These are phyloP conservation scores for Rhea americana DNA, from an alignment of 2,113 vertebrate species.

Conservation along the genomic window DNA sequence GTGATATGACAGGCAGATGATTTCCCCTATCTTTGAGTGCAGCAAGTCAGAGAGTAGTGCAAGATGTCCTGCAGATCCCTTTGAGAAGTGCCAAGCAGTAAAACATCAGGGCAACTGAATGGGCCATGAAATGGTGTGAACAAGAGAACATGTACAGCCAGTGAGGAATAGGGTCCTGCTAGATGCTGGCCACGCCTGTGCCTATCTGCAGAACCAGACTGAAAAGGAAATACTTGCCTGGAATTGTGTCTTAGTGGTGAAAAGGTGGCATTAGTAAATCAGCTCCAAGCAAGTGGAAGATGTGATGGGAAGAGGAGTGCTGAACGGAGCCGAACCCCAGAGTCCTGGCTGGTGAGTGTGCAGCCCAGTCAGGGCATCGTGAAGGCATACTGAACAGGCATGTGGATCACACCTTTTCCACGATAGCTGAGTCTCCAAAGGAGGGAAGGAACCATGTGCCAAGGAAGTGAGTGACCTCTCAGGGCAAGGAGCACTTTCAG, in stretches of 20 bases:
- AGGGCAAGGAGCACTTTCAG: neutral
- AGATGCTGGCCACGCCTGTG: neutral
- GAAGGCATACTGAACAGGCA: neutral
- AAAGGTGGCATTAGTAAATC: neutral
- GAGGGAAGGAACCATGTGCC: neutral
- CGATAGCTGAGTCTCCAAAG: neutral
- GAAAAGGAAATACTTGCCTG: neutral
- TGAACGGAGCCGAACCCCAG: neutral
- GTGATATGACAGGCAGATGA: neutral
- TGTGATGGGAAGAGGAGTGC: neutral
- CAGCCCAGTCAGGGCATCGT: fast-evolving
- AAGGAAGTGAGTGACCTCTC: neutral
- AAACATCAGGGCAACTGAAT: neutral
- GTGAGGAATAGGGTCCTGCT: neutral
- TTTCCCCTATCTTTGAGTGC: neutral
- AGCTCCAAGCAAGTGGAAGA: neutral
- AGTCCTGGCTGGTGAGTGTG: neutral
- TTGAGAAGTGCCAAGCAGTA: neutral
- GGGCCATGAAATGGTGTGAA: neutral
- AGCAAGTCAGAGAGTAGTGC: neutral
- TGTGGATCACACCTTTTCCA: fast-evolving
- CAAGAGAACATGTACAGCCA: neutral
- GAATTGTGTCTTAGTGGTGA: neutral
- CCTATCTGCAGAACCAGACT: neutral
- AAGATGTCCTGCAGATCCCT: neutral